phyloP scores from a whole-genome alignment of 2,888 invertebrate genomes.

The Palloptera scutellata region DNA sequence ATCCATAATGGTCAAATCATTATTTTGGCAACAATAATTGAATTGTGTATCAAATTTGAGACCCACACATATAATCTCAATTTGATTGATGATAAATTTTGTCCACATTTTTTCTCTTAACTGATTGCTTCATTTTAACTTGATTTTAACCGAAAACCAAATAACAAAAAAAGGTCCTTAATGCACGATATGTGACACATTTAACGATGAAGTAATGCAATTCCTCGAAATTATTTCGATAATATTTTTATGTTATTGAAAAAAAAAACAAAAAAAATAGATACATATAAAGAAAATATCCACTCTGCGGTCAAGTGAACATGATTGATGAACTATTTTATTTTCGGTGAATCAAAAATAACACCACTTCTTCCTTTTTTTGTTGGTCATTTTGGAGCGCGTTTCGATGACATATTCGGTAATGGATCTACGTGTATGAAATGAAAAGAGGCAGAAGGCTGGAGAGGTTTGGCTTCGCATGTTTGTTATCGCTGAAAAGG shows the following conservation, averaged over 20 bases:
- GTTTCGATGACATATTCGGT: too few relatives aligned
- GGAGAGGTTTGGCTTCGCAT: neutral
- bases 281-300: slow-evolving; percentile 14
- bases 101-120: neutral
- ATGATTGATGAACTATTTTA: slow-evolving; percentile 30
- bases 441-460: neutral
- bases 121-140: too few relatives aligned
- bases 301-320: slow-evolving; percentile 19
- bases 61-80: too few relatives aligned
- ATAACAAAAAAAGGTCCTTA: slow-evolving; percentile 1
- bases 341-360: slow-evolving; percentile 17
- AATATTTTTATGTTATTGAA: too few relatives aligned
- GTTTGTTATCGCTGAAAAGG: slow-evolving; percentile 1
- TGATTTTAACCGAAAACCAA: neutral
- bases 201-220: neutral
- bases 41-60: too few relatives aligned
- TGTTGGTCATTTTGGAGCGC: too few relatives aligned
- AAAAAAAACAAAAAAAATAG: too few relatives aligned
- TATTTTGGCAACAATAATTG: too few relatives aligned
- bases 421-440: too few relatives aligned
- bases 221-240: too few relatives aligned
- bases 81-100: neutral
- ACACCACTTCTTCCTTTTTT: too few relatives aligned
- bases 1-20: too few relatives aligned
- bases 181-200: slow-evolving; percentile 1